phyloP scores from a whole-genome alignment of 2,113 vertebrate genomes.

The Chunga burmeisteri region DNA sequence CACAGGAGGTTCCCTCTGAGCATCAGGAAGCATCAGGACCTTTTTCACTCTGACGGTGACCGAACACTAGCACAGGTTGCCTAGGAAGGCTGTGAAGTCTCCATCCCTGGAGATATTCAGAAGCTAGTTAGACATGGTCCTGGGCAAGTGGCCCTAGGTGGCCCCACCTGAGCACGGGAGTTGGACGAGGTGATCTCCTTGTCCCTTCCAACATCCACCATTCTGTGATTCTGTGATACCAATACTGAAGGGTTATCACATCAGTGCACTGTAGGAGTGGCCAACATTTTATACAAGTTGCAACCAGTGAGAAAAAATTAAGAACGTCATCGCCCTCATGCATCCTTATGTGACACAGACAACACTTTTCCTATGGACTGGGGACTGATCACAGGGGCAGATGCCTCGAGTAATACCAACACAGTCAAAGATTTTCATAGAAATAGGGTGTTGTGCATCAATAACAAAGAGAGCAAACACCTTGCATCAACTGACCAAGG shows the following conservation, averaged over 20 bases:
- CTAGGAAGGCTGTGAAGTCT: background rate
- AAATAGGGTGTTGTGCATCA: background rate
- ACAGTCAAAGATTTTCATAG: background rate
- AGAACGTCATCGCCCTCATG: background rate
- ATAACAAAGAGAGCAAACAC: background rate
- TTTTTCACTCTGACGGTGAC: background rate
- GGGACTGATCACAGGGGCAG: fast-evolving
- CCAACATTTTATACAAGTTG: background rate
- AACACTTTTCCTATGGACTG: background rate
- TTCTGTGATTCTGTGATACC: background rate
- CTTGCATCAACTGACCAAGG: background rate
- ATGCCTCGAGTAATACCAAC: background rate
- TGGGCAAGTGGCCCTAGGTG: background rate
- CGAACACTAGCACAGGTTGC: background rate
- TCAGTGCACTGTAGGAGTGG: background rate
- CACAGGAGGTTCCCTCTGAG: background rate
- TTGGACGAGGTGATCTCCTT: background rate
- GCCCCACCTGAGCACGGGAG: background rate
- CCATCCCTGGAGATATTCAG: background rate
- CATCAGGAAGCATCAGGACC: background rate
- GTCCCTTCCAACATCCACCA: background rate
- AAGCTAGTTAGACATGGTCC: background rate
- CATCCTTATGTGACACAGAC: background rate
- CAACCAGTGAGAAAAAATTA: background rate
- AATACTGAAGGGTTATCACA: background rate